Percentiles rank a stretch among this genome's conserved stretches.
Conservation (phyloP, 2,888 invertebrate genomes). For the Yponomeuta malinellus region DNA sequence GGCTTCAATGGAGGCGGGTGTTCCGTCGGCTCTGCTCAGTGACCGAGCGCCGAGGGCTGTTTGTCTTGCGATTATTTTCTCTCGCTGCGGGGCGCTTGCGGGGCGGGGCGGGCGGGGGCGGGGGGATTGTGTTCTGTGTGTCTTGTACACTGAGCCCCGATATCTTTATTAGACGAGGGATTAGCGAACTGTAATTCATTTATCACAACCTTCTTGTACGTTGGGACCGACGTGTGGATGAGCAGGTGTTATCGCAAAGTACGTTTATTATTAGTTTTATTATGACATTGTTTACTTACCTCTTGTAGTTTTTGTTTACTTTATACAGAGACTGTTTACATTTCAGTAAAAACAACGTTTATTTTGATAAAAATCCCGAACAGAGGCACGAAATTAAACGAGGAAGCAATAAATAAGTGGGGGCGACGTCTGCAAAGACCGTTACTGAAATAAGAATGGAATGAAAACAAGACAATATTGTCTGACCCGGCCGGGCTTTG, state of each 20-base stretch:
- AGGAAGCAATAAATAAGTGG: conserved; percentile 4
- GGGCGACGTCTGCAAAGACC: not conserved
- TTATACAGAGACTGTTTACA: too few species aligned
- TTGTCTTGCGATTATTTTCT: conserved; percentile 3
- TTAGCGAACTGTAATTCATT: not conserved
- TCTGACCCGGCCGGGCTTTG: not conserved
- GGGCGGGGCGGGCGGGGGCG: not conserved
- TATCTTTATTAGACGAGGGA: conserved; percentile 1
- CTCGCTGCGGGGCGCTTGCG: not conserved
- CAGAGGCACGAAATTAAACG: not conserved
- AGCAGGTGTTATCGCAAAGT: too few species aligned
- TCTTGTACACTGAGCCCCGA: not conserved
- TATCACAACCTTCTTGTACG: not conserved
- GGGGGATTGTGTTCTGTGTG: not conserved
- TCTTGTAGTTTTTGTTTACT: too few species aligned
- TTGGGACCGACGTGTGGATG: too few species aligned
- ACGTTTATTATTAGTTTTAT: too few species aligned
- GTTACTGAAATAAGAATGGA: conserved; percentile 10
- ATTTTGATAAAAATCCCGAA: conserved; percentile 4
- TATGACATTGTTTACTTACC: too few species aligned
- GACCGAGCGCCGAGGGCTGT: not conserved
- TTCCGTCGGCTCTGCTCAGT: not conserved
- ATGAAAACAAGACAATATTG: conserved; percentile 10
- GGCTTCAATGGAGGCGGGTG: too few species aligned
- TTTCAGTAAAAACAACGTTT: not conserved